phyloP scores from a whole-genome alignment of 2,797 vertebrate species.

The Parotocinclus haroldoi region DNA sequence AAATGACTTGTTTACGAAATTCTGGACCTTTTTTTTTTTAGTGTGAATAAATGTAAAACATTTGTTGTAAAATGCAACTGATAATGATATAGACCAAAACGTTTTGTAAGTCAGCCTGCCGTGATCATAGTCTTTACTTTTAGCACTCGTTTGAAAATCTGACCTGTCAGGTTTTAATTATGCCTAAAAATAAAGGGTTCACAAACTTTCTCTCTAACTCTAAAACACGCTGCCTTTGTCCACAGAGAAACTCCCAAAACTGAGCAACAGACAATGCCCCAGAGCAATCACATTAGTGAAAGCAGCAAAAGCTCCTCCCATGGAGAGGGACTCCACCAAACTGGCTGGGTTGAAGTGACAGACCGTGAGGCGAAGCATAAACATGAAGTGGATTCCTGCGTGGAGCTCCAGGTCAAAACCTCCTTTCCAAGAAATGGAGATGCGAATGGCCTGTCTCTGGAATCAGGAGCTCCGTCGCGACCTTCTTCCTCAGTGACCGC shows the following conservation, averaged over 20 bases:
- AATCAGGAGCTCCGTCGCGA: slow-evolving; percentile 55
- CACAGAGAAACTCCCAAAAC: slow-evolving; percentile 72
- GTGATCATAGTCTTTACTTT: no score
- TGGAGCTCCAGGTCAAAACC: slow-evolving; percentile 74
- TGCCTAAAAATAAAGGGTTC: no score
- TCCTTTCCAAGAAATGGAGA: slow-evolving; percentile 62
- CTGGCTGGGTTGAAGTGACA: slow-evolving; percentile 66
- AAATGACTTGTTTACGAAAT: no score
- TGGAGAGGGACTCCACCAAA: slow-evolving; percentile 61
- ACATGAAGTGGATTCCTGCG: slow-evolving; percentile 67
- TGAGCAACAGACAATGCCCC: slow-evolving; percentile 78
- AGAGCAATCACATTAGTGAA: slow-evolving; percentile 75
- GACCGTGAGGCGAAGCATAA: slow-evolving; percentile 67
- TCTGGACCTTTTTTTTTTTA: no score
- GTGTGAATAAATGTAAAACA: no score
- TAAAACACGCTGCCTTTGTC: neutral
- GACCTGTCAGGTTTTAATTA: no score
- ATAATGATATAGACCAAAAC: no score
- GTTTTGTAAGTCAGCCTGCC: no score
- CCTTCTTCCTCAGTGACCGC: slow-evolving; percentile 55
- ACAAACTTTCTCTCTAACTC: no score
- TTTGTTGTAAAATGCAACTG: no score
- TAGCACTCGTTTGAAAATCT: no score
- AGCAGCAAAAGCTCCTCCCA: slow-evolving; percentile 68
- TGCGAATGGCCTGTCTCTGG: slow-evolving; percentile 74